Base-by-base conservation (phyloP, 2,888 invertebrate genomes). In the Clanis bilineata region DNA sequence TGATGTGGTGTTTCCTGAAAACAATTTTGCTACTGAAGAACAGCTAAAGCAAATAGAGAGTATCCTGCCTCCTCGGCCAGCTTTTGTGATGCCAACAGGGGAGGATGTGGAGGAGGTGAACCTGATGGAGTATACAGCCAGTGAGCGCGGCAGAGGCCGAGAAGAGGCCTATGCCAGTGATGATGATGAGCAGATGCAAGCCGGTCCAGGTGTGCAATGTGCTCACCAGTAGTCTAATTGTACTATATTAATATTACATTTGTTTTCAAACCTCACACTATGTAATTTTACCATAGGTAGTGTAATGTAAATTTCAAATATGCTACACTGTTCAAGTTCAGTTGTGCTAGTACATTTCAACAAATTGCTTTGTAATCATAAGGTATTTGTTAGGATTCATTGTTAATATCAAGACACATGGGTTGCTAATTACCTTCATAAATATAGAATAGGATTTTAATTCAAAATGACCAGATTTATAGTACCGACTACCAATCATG, bases 31-130 rank as follows among this genome's bases (percentile, higher is more conserved):
- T 36, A 93, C 93, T 65, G 94, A 95, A 68, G 93, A 93, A 58
- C 94, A 94, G 72, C 77, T 95, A 70, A 88, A 95, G 91, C 86
- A 94, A 75, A 89, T 98, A 66, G 97, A 97, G 83, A 90, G 88
- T 56, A 82, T 97, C 60, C 87, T 98, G 73, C 97, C 98, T 0
- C 93, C 95, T 0, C 93, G 96, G 65, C 94, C 96, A 55, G 89
- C 90, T 3, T 94, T 96, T 79, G 93, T 90, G 21, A 94, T 96
- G 93, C 97, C 97, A 0, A 92, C 93, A 59, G 96, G 96, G 4
- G 97, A 97, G 56, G 93, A 96, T 77, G 97, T 97, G 0, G 97
- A 98, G 81, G 97, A 98, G 83, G 98, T 97, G 0, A 95, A 96
- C 77, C 87, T 98, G 79, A 93, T 93, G 70, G 97, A 97, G 63